These are phyloP conservation scores for Atrina japonica DNA, from an alignment of 2,888 invertebrate species.

Conservation along the genomic window DNA sequence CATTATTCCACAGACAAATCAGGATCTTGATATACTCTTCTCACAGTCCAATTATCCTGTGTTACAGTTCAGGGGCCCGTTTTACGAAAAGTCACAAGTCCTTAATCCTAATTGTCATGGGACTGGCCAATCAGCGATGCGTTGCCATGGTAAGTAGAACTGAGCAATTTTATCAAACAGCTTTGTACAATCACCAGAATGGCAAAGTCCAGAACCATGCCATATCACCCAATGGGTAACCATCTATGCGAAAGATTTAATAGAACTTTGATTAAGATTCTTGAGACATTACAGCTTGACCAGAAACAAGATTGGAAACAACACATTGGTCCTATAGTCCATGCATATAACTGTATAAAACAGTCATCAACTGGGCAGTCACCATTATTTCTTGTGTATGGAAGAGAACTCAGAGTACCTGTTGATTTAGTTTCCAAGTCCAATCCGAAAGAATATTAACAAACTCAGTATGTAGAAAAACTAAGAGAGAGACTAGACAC, in stretches of 20 bases:
- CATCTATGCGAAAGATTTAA: slow-evolving; percentile 47
- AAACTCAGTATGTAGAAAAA: slow-evolving; percentile 1
- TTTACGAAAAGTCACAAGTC: no score
- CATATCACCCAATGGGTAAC: no score
- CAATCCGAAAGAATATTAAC: neutral
- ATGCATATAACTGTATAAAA: slow-evolving; percentile 39
- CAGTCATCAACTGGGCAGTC: slow-evolving; percentile 42
- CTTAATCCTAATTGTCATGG: no score
- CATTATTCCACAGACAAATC: no score
- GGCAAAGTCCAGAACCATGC: slow-evolving; percentile 41
- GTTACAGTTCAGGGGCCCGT: no score
- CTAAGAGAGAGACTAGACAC: neutral
- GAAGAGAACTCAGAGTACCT: no score
- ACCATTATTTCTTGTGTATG: slow-evolving; percentile 47
- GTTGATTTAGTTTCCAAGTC: slow-evolving; percentile 39
- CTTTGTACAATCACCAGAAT: slow-evolving; percentile 37
- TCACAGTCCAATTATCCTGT: no score
- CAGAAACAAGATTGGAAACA: slow-evolving; percentile 45
- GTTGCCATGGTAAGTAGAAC: no score
- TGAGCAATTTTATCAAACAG: slow-evolving; percentile 34
- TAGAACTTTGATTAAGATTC: slow-evolving; percentile 10
- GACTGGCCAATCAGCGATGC: no score
- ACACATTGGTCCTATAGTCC: slow-evolving; percentile 31
- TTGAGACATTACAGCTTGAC: slow-evolving; percentile 28
- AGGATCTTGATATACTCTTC: no score